Conservation (phyloP, 2,113 vertebrate species). For the Myrmecobius fasciatus region DNA sequence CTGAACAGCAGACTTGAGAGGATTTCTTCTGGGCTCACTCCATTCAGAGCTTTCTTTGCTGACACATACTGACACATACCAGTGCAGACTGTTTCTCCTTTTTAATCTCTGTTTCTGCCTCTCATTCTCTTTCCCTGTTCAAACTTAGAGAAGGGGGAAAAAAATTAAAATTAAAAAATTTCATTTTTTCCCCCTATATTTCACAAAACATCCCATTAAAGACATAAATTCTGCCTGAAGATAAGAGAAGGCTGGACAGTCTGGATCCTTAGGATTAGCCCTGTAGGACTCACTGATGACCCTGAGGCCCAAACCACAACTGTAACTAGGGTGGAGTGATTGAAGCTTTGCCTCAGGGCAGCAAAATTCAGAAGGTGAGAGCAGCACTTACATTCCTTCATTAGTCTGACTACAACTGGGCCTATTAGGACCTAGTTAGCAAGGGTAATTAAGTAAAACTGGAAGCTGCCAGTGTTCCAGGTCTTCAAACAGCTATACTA, state of each 20-base stretch:
- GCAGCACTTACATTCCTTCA: background rate
- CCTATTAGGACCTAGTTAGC: background rate
- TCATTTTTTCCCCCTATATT: background rate
- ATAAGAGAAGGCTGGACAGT: background rate
- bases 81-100: background rate
- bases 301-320: background rate
- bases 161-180: background rate
- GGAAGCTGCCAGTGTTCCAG: background rate
- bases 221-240: background rate
- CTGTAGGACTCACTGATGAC: background rate
- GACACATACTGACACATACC: background rate
- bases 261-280: background rate
- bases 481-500: background rate
- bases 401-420: background rate
- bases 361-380: background rate
- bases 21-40: background rate
- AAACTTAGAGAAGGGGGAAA: background rate
- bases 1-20: background rate
- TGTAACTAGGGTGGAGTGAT: background rate
- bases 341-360: background rate
- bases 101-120: background rate
- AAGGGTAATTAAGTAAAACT: background rate
- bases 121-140: background rate
- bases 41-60: background rate
- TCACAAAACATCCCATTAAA: background rate